These are phyloP conservation scores for Corythaeola cristata DNA, from an alignment of 2,113 vertebrate species.

Conservation along the genomic window DNA sequence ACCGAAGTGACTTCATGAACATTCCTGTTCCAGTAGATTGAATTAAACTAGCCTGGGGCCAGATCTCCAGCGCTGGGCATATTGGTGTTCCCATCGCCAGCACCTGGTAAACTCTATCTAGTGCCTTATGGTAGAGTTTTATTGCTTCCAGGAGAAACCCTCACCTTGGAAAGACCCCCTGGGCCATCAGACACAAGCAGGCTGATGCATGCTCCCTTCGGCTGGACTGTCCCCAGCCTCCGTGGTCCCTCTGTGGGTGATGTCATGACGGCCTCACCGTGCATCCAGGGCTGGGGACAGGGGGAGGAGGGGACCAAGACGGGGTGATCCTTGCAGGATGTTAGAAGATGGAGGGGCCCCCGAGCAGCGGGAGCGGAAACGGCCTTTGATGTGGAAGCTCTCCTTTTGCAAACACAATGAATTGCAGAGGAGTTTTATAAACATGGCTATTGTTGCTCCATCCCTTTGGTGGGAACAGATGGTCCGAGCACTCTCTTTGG, in stretches of 20 bases:
- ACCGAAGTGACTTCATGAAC: background rate
- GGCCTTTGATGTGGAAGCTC: conserved; percentile 56
- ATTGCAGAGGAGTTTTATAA: conserved; percentile 60
- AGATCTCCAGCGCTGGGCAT: background rate
- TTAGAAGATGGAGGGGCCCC: conserved; percentile 7
- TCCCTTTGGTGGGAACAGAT: conserved; percentile 63
- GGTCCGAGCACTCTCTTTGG: background rate
- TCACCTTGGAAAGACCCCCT: background rate
- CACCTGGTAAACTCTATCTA: background rate
- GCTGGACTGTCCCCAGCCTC: background rate
- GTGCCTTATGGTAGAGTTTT: background rate
- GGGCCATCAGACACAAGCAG: fast-evolving
- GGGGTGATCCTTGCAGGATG: background rate
- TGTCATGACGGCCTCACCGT: background rate
- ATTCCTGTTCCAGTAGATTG: background rate
- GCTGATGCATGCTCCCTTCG: fast-evolving
- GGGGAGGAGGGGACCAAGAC: background rate
- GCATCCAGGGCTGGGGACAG: background rate
- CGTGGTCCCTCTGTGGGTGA: background rate
- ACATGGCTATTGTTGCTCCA: conserved; percentile 54
- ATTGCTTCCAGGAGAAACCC: background rate
- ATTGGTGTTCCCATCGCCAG: background rate
- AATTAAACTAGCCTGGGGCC: background rate
- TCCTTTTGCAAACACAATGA: conserved; percentile 34
- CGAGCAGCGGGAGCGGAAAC: background rate